Base-by-base conservation (phyloP, 2,113 vertebrate species). In the Cepphus grylle region DNA sequence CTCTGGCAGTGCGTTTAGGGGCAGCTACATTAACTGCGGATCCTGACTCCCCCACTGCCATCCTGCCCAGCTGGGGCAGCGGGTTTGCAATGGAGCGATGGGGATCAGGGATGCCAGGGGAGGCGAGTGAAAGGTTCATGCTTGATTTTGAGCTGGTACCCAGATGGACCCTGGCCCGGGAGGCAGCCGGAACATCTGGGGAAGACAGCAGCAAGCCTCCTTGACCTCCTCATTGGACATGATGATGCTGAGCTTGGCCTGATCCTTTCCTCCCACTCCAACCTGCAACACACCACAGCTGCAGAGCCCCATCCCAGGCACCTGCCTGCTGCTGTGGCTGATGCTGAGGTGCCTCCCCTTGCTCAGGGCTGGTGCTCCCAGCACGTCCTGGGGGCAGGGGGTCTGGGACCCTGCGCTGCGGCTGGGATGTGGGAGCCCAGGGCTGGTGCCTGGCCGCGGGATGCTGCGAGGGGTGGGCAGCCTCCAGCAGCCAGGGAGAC, bases 1-100 rank as follows among this genome's bases (percentile, higher is more conserved):
- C 97, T 97, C 96, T 94, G 79, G 94, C 23, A 27, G 94, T 65
- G 88, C 26, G 66, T 97, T 97, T 96, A 90, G 90, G 82, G 88
- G 84, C 94, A 94, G 92, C 93, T 88, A 95, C 97, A 96, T 94
- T 96, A 94, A 86, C 83, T 56, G n/a, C 1, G 15, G 70, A 59
- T 90, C 59, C 67, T 61, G 84, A 86, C 32, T 12, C 50, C 32
- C 14, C 30, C 0, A 0, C 83, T 30, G 15, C 93, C 73, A 88
- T 77, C 7, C 81, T 80, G 52, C 65, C 90, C 82, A 72, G 67
- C 52, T 56, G 70, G 77, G 70, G 50, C 38, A 66, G 52, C 3
- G n/a, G 45, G 20, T 84, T 92, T 86, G 83, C 63, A 87, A 45
- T 62, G 59, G 43, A 36, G 32, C 2, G 3, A 20, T 36, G 34